Base-by-base conservation (phyloP, 2,888 invertebrate species). In the Deladenus siricidicola region DNA sequence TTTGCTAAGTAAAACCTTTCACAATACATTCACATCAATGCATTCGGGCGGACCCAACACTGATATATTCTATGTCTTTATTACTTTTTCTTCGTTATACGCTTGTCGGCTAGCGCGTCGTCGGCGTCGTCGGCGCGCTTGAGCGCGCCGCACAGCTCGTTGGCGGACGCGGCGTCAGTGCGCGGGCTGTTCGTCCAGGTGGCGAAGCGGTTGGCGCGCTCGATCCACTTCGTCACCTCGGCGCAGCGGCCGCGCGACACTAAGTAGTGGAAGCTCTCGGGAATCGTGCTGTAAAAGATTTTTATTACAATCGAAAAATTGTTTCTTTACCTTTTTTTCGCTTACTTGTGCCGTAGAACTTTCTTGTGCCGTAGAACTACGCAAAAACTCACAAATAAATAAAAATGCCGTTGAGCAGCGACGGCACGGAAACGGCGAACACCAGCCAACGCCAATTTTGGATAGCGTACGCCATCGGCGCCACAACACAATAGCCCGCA, bases 401-500 rank as follows among this genome's bases (percentile, higher is more conserved):
- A 0, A 66, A 6, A 10, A 65, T 17, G 0, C 65, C 66, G 34
- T 65, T 39, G 26, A 71, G 29, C 8, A 69, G 42, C 29, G 60
- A 58, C 26, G 24, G 70, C 39, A 48, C 58, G 60, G 53, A 59
- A 49, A 57, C 67, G 17, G 62, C 57, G 19, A 68, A 57, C 56
- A 70, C 62, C 10, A 72, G 51, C 44, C 55, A 62, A 24, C 72
- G 55, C 72, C 72, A 72, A 57, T 68, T 56, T 3, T 62, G 53
- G 1, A 68, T 42, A 43, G 62, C 48, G 55, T 68, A 72, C 23
- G 70, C 71, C 3, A 72, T n/a, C 3, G 67, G 64, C 2, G 68
- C 66, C 21, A 71, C 52, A 4, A 67, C 30, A 56, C 70, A 72
- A 42, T 73, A 73, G 17, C 75, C 75, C 21, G 69, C 44, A 1